Evolutionary conservation across 2,888 invertebrate genomes (phyloP).

Genomic region (Invenusta paracnida): DNA sequence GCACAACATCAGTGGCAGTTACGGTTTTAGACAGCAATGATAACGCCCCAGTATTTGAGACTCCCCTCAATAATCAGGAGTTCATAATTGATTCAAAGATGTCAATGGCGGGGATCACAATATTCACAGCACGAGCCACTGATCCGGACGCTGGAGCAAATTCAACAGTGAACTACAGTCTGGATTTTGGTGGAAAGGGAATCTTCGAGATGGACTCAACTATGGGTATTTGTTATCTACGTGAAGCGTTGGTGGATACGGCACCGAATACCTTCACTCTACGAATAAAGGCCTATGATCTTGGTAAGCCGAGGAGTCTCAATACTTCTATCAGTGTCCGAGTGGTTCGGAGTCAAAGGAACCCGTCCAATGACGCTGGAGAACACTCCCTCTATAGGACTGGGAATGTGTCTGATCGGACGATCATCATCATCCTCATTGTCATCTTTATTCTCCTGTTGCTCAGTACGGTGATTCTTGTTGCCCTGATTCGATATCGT

Average conservation of each 20-base stretch:
- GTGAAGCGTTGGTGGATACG: neutral
- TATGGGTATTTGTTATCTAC: conserved; percentile 22
- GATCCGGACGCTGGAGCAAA: conserved; percentile 12
- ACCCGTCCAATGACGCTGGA: neutral
- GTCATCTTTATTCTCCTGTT: conserved; percentile 30
- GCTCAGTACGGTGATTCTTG: conserved; percentile 18
- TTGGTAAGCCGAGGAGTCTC: neutral
- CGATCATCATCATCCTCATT: conserved; percentile 23
- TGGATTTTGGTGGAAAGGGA: neutral
- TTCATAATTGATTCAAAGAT: conserved; percentile 26
- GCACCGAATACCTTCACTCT: conserved; percentile 17
- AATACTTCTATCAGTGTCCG: conserved; percentile 32
- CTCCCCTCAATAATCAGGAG: conserved; percentile 36
- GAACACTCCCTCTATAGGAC: neutral
- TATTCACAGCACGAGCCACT: conserved; percentile 34
- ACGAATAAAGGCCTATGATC: conserved; percentile 35
- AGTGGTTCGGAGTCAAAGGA: conserved; percentile 24
- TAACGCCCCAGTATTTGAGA: neutral
- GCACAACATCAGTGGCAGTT: conserved; percentile 4
- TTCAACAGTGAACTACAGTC: conserved; percentile 25
- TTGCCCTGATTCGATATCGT: conserved; percentile 20
- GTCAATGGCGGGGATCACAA: conserved; percentile 31
- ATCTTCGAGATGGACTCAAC: conserved; percentile 32
- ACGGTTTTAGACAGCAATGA: conserved; percentile 30
- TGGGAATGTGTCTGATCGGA: conserved; percentile 26